Base-by-base conservation (phyloP, 2,113 vertebrate species). In the Perca schrenkii region DNA sequence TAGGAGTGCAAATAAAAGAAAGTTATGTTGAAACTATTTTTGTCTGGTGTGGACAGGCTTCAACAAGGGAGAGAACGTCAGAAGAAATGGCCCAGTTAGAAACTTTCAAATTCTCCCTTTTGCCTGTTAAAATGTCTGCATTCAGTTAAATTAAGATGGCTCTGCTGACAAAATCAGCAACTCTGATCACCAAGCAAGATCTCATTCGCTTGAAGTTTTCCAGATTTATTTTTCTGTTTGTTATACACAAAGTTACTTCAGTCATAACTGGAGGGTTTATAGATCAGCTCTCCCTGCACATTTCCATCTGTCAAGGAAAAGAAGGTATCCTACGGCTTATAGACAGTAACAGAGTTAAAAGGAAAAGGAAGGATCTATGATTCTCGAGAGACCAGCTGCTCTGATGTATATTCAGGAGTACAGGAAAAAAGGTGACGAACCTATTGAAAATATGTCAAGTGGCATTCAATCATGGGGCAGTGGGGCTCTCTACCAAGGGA, bases 371-470 rank as follows among this genome's bases (percentile, higher is more conserved):
- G 75, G 87, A 92, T 77, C 47, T 61, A 74, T 28, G 13, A 52
- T 74, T 81, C 88, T 84, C 82, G 86, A 89, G 90, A 91, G 70
- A 62, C 74, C 56, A 63, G 82, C 79, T 77, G 77, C 74, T 84
- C 89, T 93, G 85, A 94, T 95, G 88, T 91, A 94, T 94, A 94
- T 95, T 94, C 91, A 95, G 68, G 68, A 87, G 84, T 76, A 89
- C 81, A 89, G 90, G 86, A 91, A 93, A 93, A 94, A 94, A 94
- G 94, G 92, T 94, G 92, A 93, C 83, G 75, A 91, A 93, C 89
- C 86, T 94, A 95, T 95, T 93, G 94, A 87, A 93, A 89, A 94
- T 63, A 80, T 93, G 95, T 94, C 94, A 93, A 83, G 66, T 74
- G 74, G 87, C 86, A 91, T 95, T 94, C 91, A 90, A 91, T 93